Percentiles rank a stretch among this genome's conserved stretches.
These are phyloP conservation scores for Neodon shergylaensis DNA, from an alignment of 2,113 vertebrate species.

Conservation along the genomic window DNA sequence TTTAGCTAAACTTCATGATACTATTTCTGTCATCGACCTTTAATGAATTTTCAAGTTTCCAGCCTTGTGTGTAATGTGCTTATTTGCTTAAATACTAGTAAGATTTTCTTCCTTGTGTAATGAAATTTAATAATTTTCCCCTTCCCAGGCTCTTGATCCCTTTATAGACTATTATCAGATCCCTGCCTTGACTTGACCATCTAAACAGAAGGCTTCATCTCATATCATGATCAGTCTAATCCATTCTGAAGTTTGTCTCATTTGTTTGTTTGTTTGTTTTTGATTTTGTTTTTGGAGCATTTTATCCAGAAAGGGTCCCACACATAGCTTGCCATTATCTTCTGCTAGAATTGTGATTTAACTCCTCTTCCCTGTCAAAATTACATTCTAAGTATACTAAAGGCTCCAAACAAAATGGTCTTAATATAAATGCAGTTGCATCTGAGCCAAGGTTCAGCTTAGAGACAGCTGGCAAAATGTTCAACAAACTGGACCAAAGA, in stretches of 20 bases:
- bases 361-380: slow-evolving; percentile 64
- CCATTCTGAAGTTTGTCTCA: neutral
- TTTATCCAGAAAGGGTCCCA: slow-evolving; percentile 44
- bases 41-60: slow-evolving; percentile 63
- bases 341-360: slow-evolving; percentile 44
- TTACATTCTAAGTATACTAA: slow-evolving; percentile 45
- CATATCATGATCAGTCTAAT: neutral
- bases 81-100: slow-evolving; percentile 42
- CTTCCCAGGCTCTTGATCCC: slow-evolving; percentile 9
- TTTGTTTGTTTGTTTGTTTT: neutral
- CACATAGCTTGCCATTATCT: slow-evolving; percentile 3
- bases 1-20: slow-evolving; percentile 53
- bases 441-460: slow-evolving; percentile 66
- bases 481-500: slow-evolving; percentile 62
- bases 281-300: neutral
- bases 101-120: slow-evolving; percentile 34
- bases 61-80: slow-evolving; percentile 6
- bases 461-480: slow-evolving; percentile 64
- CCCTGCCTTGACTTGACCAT: slow-evolving; percentile 37
- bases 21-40: slow-evolving; percentile 45
- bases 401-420: slow-evolving; percentile 59
- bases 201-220: slow-evolving; percentile 42
- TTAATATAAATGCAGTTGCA: slow-evolving; percentile 50
- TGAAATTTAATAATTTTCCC: slow-evolving; percentile 33
- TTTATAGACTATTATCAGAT: slow-evolving; percentile 9